A percentile compares a stretch with the other conserved stretches of the same genome.
phyloP scores from a whole-genome alignment of 1,140 invertebrate genomes.

The Diorhabda elongata region DNA sequence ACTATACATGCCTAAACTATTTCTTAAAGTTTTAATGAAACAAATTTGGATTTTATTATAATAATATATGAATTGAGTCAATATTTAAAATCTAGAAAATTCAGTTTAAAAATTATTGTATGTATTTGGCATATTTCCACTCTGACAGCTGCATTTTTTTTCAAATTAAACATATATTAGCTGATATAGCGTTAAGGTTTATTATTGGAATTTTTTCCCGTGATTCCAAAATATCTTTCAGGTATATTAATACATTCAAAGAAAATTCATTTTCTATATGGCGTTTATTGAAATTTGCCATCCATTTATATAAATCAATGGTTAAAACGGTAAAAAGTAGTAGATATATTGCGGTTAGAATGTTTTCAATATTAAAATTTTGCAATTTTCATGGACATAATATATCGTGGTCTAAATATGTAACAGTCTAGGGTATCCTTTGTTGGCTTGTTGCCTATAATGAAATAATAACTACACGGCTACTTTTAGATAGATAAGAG shows the following conservation, averaged over 20 bases:
- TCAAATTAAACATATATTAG: conserved; percentile 25
- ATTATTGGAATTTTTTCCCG: conserved; percentile 24
- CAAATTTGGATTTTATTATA: no score
- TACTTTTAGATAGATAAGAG: conserved; percentile 37
- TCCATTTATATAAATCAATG: not conserved
- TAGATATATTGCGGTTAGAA: conserved; percentile 22
- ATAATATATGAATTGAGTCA: no score
- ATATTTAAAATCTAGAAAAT: no score
- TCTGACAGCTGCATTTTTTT: conserved; percentile 34
- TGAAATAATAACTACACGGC: conserved; percentile 27
- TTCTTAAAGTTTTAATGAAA: no score
- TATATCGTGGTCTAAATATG: conserved; percentile 40
- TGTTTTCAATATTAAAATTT: conserved; percentile 25
- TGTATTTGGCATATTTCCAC: conserved; percentile 28
- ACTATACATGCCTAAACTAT: no score
- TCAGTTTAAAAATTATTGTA: no score
- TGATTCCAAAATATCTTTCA: conserved; percentile 3
- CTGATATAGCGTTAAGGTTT: conserved; percentile 11
- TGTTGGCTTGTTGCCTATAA: conserved; percentile 43
- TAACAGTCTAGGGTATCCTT: conserved; percentile 41
- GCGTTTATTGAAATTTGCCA: not conserved
- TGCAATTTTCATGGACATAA: conserved; percentile 11
- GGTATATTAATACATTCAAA: not conserved
- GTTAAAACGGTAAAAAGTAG: not conserved
- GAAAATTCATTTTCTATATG: not conserved